Evolutionary conservation across 2,888 invertebrate species (phyloP).

Genomic region (Cryptosula pallasiana): DNA sequence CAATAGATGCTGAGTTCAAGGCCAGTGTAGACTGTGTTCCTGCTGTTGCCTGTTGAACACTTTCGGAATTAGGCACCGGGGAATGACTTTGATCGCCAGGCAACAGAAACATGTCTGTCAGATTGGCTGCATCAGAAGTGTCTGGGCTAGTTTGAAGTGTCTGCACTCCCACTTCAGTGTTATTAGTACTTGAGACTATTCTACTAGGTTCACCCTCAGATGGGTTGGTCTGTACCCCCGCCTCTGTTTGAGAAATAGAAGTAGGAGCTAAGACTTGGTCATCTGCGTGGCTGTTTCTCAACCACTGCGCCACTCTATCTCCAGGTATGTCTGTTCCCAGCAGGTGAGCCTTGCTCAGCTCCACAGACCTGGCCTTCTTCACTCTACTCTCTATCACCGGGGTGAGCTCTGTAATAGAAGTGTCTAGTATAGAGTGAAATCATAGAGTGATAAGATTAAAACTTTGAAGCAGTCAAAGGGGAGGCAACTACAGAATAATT

Average conservation of each 20-base stretch:
- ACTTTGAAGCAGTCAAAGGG: no score
- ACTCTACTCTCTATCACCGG: neutral
- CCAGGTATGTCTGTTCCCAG: neutral
- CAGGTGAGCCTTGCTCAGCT: neutral
- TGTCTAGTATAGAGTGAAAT: no score
- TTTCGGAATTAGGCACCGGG: no score
- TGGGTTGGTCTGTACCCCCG: neutral
- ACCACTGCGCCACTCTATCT: neutral
- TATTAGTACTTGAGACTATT: neutral
- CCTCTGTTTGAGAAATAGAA: neutral
- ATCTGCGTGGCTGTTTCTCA: neutral
- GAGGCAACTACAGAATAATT: no score
- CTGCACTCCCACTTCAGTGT: neutral
- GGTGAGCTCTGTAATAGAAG: no score
- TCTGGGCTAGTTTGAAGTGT: neutral
- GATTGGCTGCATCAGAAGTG: neutral
- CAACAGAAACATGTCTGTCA: neutral
- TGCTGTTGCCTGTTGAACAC: neutral
- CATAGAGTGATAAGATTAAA: no score
- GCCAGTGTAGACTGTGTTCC: neutral
- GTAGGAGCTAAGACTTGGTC: neutral
- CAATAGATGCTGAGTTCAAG: neutral
- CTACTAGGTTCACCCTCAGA: neutral
- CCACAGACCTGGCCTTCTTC: neutral
- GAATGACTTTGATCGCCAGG: no score